Evolutionary conservation across 2,113 vertebrate species (phyloP).

Genomic region (Cololabis saira): DNA sequence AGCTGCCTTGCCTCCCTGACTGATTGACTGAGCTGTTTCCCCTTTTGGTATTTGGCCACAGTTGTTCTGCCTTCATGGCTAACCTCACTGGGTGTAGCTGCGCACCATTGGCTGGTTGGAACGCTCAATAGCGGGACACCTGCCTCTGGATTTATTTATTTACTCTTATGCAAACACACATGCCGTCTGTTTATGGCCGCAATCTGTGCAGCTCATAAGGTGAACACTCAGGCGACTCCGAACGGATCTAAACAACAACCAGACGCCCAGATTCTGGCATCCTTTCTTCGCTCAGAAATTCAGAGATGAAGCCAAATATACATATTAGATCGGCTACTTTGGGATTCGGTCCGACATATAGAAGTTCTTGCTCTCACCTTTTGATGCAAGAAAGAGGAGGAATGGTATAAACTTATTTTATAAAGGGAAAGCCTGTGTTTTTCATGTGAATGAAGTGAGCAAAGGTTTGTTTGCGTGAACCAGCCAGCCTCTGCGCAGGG

Average conservation of each 20-base stretch:
- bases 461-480: slow-evolving; percentile 31
- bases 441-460: no score
- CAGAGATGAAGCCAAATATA: neutral
- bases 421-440: no score
- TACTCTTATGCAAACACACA: slow-evolving; percentile 64
- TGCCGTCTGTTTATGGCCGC: slow-evolving; percentile 51
- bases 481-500: slow-evolving; percentile 27
- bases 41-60: slow-evolving; percentile 57
- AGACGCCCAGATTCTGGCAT: slow-evolving; percentile 16
- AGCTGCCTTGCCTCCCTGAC: slow-evolving; percentile 38
- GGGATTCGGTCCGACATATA: no score
- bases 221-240: slow-evolving; percentile 65
- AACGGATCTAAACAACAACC: slow-evolving; percentile 6
- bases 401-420: neutral
- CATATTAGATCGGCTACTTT: neutral
- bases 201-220: slow-evolving; percentile 43
- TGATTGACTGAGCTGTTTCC: slow-evolving; percentile 63
- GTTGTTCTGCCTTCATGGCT: slow-evolving; percentile 61
- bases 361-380: no score
- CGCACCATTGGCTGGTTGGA: slow-evolving; percentile 52
- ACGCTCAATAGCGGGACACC: slow-evolving; percentile 73
- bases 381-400: neutral
- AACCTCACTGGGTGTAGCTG: slow-evolving; percentile 70
- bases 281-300: neutral
- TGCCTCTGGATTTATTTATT: slow-evolving; percentile 68